Evolutionary conservation across 2,113 vertebrate species (phyloP).

Genomic region (Terrapene triunguis): DNA sequence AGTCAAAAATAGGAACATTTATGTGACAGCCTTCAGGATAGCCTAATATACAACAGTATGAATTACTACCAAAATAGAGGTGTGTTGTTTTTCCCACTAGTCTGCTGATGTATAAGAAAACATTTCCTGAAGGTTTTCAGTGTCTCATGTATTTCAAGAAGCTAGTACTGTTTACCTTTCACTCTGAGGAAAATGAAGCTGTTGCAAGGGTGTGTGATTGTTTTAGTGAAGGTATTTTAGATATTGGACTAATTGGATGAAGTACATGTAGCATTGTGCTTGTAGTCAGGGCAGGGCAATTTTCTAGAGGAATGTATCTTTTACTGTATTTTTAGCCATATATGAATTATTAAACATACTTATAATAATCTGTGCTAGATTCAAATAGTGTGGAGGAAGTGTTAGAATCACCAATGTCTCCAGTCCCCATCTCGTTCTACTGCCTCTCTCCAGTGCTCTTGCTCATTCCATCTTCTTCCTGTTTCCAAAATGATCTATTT

Average conservation of each 20-base stretch:
- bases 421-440: neutral
- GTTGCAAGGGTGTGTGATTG: neutral
- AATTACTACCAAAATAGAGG: neutral
- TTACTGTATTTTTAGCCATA: neutral
- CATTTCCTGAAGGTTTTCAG: slow-evolving; percentile 19
- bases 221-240: neutral
- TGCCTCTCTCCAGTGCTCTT: neutral
- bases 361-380: neutral
- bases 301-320: neutral
- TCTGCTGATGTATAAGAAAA: slow-evolving; percentile 15
- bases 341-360: neutral
- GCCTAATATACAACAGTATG: neutral
- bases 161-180: neutral
- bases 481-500: neutral
- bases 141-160: neutral
- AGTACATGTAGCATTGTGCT: neutral
- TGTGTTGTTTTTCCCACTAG: neutral
- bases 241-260: neutral
- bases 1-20: slow-evolving; percentile 24
- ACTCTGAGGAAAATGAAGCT: neutral
- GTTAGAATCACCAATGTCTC: neutral
- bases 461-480: neutral
- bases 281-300: neutral
- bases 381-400: neutral
- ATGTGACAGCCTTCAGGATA: neutral